These are phyloP conservation scores for Nephrotoma appendiculata DNA, from an alignment of 2,888 invertebrate species.

Conservation along the genomic window DNA sequence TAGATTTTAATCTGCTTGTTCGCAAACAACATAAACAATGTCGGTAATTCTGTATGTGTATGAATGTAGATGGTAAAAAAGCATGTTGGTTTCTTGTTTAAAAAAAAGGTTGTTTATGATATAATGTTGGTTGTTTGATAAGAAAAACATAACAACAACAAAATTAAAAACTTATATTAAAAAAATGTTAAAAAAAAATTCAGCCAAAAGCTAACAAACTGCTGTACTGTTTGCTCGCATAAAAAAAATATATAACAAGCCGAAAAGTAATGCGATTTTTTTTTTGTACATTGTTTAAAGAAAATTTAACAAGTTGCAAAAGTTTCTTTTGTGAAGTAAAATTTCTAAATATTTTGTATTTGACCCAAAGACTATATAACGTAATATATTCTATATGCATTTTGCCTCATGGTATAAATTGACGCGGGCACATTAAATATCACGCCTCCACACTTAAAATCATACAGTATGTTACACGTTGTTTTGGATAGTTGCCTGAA, in stretches of 20 bases:
- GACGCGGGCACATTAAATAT: too few relatives aligned
- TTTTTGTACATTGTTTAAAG: not conserved
- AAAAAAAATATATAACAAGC: not conserved
- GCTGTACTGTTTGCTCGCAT: not conserved
- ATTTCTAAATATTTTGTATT: not conserved
- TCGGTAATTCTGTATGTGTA: not conserved
- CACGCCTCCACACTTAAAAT: not conserved
- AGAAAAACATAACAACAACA: not conserved
- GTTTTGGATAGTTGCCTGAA: not conserved
- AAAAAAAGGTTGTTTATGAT: not conserved
- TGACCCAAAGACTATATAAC: not conserved
- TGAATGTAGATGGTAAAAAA: not conserved
- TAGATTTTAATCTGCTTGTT: too few relatives aligned
- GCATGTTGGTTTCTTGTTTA: not conserved
- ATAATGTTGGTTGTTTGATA: not conserved
- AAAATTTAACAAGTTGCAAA: not conserved
- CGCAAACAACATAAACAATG: not conserved
- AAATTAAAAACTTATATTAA: not conserved
- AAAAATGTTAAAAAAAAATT: not conserved
- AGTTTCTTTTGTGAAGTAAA: not conserved
- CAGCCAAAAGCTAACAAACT: not conserved
- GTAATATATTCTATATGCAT: not conserved
- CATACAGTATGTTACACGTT: not conserved
- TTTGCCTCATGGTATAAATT: not conserved
- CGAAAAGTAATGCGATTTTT: not conserved